Evolutionary conservation across 2,113 vertebrate species (phyloP), one percentile per base, ranked within the genome.

Genomic region (Odontophorus gujanensis): DNA sequence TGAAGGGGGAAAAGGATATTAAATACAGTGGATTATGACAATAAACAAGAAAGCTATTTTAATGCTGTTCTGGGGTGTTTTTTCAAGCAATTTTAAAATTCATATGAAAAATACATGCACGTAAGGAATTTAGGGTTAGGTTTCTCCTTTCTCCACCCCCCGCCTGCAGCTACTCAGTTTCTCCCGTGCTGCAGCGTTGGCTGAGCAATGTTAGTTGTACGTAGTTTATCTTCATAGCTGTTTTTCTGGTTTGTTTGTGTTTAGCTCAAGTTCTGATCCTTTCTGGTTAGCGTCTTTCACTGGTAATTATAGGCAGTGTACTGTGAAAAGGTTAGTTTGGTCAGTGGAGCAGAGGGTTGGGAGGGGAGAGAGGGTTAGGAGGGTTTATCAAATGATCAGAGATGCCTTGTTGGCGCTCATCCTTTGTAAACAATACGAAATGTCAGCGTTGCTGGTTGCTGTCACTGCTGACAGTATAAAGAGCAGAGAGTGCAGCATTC

Each of bases 371-470:
- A 96, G 95, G 94, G 91, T 92, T 91, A 87, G 67, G 75, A 85
- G 94, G 92, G 94, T 96, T 98, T 98, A 98, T 98, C 97, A 95
- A 95, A 79, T 79, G 94, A 97, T 96, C 96, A 75, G 90, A 96
- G 96, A 93, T 95, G 97, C 91, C 96, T 96, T 96, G 94, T 96
- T 95, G 95, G 95, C 83, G 94, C 96, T 97, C 97, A 97, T 97
- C 98, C 96, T 97, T 95, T 96, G 98, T 98, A 98, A 98, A 98
- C 98, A 98, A 93, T 96, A 97, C 96, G 97, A 96, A 97, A 97
- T 96, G 96, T 96, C 97, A 97, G 96, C 45, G 0, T 91, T 92
- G 96, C 97, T 98, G 97, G 97, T 97, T 98, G 97, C 97, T 96
- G 93, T 98, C 97, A 98, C 79, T 94, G 89, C 92, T 97, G 98